Evolutionary conservation across 2,113 vertebrate genomes (phyloP).

Genomic region (Thalassoma bifasciatum): DNA sequence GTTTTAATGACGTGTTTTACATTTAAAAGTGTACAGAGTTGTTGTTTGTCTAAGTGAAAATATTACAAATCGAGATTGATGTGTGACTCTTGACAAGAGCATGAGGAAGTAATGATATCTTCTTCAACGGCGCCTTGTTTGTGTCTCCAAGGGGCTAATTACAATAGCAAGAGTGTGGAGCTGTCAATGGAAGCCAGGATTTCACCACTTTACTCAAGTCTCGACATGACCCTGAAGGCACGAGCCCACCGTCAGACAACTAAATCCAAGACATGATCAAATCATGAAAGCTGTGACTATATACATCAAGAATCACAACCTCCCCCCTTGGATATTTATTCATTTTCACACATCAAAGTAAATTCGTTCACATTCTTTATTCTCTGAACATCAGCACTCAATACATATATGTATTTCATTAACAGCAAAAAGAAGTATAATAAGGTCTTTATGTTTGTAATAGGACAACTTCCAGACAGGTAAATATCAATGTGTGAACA

Average conservation of each 20-base stretch:
- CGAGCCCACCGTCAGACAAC: conserved; percentile 22
- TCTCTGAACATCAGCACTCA: conserved; percentile 2
- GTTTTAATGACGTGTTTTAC: conserved; percentile 58
- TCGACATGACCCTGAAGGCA: conserved; percentile 46
- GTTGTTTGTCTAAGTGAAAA: conserved; percentile 55
- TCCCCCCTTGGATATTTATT: conserved; percentile 11
- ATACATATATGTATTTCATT: conserved; percentile 10
- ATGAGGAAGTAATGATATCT: conserved; percentile 71
- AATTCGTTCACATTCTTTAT: background rate
- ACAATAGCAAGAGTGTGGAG: conserved; percentile 66
- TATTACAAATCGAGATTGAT: conserved; percentile 57
- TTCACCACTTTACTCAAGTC: conserved; percentile 40
- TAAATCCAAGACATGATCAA: background rate
- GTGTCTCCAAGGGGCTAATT: conserved; percentile 81
- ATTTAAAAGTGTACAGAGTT: conserved; percentile 49
- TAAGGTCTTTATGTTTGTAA: conserved; percentile 46
- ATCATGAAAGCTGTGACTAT: conserved; percentile 14
- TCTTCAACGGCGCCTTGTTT: conserved; percentile 58
- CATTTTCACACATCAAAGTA: conserved; percentile 29
- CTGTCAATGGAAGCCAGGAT: conserved; percentile 65
- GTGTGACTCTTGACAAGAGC: conserved; percentile 58
- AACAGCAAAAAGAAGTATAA: conserved; percentile 25
- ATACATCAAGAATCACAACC: conserved; percentile 11
- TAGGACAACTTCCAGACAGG: conserved; percentile 39
- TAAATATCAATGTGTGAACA: conserved; percentile 54